Evolutionary conservation across 2,888 invertebrate genomes (phyloP).

Genomic region (Blera fallax): DNA sequence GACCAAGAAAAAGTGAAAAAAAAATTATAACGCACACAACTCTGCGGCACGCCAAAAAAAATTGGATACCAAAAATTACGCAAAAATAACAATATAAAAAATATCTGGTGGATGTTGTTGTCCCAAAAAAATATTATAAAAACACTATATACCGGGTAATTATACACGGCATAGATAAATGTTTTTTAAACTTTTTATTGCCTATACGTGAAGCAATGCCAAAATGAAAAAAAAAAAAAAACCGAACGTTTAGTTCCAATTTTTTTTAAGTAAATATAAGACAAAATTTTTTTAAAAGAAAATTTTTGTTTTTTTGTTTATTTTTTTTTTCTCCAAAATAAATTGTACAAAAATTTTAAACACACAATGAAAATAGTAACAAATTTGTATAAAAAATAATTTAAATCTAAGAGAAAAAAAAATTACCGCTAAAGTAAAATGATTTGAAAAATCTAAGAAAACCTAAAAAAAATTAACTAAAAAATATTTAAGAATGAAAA

Average conservation of each 20-base stretch:
- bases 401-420: slow-evolving; percentile 67
- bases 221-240: slow-evolving; percentile 57
- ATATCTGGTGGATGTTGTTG: slow-evolving; percentile 73
- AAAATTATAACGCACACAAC: slow-evolving; percentile 75
- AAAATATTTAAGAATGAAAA: slow-evolving; percentile 72
- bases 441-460: slow-evolving; percentile 74
- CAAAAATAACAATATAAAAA: slow-evolving; percentile 46
- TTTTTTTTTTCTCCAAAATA: slow-evolving; percentile 73
- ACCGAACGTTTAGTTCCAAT: slow-evolving; percentile 62
- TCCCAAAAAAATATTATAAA: slow-evolving; percentile 62
- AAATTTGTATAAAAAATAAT: slow-evolving; percentile 77
- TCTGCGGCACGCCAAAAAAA: slow-evolving; percentile 73
- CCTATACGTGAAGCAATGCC: slow-evolving; percentile 74
- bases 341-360: slow-evolving; percentile 72
- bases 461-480: slow-evolving; percentile 73
- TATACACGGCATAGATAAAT: slow-evolving; percentile 66
- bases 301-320: slow-evolving; percentile 73
- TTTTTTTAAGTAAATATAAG: slow-evolving; percentile 72
- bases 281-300: slow-evolving; percentile 73
- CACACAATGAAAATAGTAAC: slow-evolving; percentile 76
- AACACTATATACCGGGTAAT: slow-evolving; percentile 57
- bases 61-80: slow-evolving; percentile 73
- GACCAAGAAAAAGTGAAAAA: slow-evolving; percentile 77
- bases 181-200: slow-evolving; percentile 71
- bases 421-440: slow-evolving; percentile 62